These are phyloP conservation scores for Chaetophractus vellerosus DNA, from an alignment of 2,797 vertebrate species.

Conservation along the genomic window DNA sequence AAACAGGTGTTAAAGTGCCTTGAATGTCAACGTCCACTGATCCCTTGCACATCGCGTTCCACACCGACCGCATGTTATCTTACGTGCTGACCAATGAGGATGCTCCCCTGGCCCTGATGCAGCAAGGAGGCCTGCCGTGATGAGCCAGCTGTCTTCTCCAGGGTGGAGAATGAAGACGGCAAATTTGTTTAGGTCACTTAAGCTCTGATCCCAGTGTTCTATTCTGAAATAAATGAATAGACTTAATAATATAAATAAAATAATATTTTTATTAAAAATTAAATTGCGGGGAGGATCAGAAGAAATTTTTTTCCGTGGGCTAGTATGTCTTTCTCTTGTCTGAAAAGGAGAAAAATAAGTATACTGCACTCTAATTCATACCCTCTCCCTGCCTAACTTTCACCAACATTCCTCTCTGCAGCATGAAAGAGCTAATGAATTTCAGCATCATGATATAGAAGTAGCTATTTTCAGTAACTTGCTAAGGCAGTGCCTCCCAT, in stretches of 20 bases:
- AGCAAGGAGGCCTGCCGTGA: conserved; percentile 2
- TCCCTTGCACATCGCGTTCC: conserved; percentile 90
- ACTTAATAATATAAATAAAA: too few species aligned
- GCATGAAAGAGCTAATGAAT: conserved; percentile 2
- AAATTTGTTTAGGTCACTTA: background rate
- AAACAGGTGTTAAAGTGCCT: conserved; percentile 93
- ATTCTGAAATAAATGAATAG: background rate
- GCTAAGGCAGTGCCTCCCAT: background rate
- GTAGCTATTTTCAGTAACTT: conserved; percentile 53
- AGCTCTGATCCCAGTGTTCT: background rate
- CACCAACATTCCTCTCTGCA: background rate
- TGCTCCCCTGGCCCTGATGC: conserved; percentile 86
- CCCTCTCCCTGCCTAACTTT: background rate
- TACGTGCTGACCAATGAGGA: conserved; percentile 88
- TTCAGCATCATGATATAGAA: background rate
- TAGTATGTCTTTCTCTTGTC: conserved; percentile 36
- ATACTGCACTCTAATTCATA: background rate
- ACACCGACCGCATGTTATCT: conserved; percentile 87
- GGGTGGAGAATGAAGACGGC: background rate
- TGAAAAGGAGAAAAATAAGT: conserved; percentile 22
- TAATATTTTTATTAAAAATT: too few species aligned
- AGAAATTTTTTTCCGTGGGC: conserved; percentile 15
- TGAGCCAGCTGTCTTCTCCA: conserved; percentile 40
- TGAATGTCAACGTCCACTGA: conserved; percentile 91
- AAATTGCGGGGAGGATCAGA: background rate